phyloP scores from a whole-genome alignment of 2,797 vertebrate species.

The Hafferia zeledoni region DNA sequence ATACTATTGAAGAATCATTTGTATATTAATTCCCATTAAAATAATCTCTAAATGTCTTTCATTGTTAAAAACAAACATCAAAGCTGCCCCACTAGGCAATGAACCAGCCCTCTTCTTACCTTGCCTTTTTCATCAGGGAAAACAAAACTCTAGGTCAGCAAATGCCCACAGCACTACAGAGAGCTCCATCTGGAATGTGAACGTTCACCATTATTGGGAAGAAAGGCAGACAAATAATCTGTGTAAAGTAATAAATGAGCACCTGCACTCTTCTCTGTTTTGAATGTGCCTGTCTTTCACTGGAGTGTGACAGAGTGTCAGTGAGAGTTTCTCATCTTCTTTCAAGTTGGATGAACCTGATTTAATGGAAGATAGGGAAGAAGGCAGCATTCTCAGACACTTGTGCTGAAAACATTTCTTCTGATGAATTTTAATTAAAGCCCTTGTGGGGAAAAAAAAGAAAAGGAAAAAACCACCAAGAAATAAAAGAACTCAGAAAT shows the following conservation, averaged over 20 bases:
- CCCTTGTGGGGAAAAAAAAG: not conserved
- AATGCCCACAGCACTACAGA: slow-evolving; percentile 40
- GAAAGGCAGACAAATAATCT: slow-evolving; percentile 58
- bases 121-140: slow-evolving; percentile 2
- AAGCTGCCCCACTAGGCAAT: not conserved
- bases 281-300: slow-evolving; percentile 33
- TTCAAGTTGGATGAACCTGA: slow-evolving; percentile 62
- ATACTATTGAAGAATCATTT: not conserved
- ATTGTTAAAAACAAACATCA: not conserved
- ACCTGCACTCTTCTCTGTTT: slow-evolving; percentile 48
- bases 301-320: slow-evolving; percentile 49
- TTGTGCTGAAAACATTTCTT: slow-evolving; percentile 19
- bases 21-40: not conserved
- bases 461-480: not conserved
- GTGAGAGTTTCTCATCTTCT: slow-evolving; percentile 40
- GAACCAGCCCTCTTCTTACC: not conserved
- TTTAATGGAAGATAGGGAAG: slow-evolving; percentile 37
- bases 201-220: slow-evolving; percentile 15
- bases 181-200: slow-evolving; percentile 43
- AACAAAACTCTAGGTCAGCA: slow-evolving; percentile 43
- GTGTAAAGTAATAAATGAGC: slow-evolving; percentile 38
- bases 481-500: not conserved
- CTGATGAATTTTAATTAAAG: slow-evolving; percentile 59
- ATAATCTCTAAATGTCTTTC: not conserved
- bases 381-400: not conserved